Base-by-base conservation (phyloP, 2,113 vertebrate genomes). In the Lophochroa leadbeateri region DNA sequence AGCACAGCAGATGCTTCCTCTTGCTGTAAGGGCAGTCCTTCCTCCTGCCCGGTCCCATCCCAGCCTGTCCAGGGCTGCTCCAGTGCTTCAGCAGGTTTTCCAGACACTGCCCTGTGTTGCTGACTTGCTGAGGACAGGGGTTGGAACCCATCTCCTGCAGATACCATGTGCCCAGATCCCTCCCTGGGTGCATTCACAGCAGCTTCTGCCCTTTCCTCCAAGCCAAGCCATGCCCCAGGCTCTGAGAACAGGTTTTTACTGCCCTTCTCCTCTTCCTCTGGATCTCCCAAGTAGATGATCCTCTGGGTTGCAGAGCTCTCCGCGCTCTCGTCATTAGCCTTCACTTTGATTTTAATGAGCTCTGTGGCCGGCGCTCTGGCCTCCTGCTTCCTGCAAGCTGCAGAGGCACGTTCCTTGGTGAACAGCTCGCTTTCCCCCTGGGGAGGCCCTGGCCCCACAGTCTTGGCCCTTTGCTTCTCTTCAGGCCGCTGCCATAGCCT, bases 241-340 rank as follows among this genome's bases (percentile, higher is more conserved):
- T 96, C 93, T 2, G 17, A 78, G 14, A 75, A 53, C 21, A 63
- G 76, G 20, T 65, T 64, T 79, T 89, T 92, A 63, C 61, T 71
- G 41, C 94, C 93, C 88, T 96, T 96, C 84, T 95, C 76, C 44
- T 97, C 96, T 89, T 37, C 97, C 67, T 97, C 97, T 87, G 69
- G 75, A 21, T 95, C 96, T 91, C 96, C 97, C 67, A 98, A 90
- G 84, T 97, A 98, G 58, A 97, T 97, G 89, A 98, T 98, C 85
- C 98, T 98, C 89, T 97, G 97, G 39, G 98, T 97, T 5, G 94
- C 91, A 60, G 96, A 97, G 92, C 95, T 97, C 82, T 96, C 96
- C 4, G 82, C 93, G 2, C 93, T 94, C 37, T 98, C 96, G 0
- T 98, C 97, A 0, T 95, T 93, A 1, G 88, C 85, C 77, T 98